These are phyloP conservation scores for Axis porcinus DNA, from an alignment of 2,113 vertebrate genomes.

Conservation along the genomic window DNA sequence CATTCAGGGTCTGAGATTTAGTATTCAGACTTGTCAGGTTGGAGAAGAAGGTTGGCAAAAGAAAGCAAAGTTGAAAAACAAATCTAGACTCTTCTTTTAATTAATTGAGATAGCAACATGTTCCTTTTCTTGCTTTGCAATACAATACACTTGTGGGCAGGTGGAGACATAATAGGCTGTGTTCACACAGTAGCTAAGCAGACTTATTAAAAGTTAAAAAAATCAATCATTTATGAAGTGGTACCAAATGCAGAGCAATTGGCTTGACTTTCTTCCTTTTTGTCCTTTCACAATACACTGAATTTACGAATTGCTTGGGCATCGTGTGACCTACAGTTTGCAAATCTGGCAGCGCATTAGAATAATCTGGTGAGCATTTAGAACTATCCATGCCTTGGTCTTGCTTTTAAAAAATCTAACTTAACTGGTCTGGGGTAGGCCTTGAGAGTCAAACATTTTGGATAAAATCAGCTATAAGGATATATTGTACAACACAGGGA, in stretches of 20 bases:
- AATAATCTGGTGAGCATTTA: not conserved
- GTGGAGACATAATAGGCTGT: not conserved
- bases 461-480: not conserved
- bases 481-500: not conserved
- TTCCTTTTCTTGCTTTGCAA: conserved; percentile 30
- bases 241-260: conserved; percentile 32
- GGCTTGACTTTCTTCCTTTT: not conserved
- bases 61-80: not conserved
- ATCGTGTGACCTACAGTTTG: not conserved
- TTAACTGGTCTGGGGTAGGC: not conserved
- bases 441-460: not conserved
- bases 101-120: not conserved
- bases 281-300: conserved; percentile 13
- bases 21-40: not conserved
- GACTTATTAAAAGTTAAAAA: conserved; percentile 36
- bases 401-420: not conserved
- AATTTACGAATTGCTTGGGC: not conserved
- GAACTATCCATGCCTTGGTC: not conserved
- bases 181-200: conserved; percentile 37
- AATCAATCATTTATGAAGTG: conserved; percentile 31
- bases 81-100: not conserved
- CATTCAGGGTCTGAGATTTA: not conserved
- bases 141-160: not conserved
- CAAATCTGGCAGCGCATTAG: not conserved
- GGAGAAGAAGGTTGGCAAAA: not conserved